These are phyloP conservation scores for Neotragus moschatus DNA, from an alignment of 2,113 vertebrate genomes.

Conservation along the genomic window DNA sequence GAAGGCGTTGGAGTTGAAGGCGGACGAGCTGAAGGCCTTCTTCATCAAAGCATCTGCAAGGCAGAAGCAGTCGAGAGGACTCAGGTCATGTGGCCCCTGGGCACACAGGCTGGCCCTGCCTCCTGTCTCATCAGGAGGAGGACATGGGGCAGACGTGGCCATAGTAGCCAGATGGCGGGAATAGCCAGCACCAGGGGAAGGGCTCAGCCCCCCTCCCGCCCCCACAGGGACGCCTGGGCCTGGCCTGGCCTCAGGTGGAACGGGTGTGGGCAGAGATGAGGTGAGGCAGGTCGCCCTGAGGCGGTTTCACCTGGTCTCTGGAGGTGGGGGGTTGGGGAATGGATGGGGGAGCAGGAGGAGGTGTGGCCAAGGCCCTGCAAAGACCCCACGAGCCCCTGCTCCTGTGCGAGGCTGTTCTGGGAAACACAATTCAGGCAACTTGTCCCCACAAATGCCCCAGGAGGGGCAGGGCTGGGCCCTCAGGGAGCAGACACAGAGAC, in stretches of 20 bases:
- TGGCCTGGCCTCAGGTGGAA: not conserved
- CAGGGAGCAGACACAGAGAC: not conserved
- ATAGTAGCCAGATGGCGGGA: not conserved
- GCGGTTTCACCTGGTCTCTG: not conserved
- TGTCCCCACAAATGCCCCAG: not conserved
- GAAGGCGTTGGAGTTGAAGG: slow-evolving; percentile 89
- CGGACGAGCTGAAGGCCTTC: slow-evolving; percentile 87
- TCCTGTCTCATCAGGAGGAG: not conserved
- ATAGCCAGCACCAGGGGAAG: not conserved
- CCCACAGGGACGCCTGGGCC: accelerated
- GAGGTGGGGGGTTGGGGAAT: not conserved
- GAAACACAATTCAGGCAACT: not conserved
- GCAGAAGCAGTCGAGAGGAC: not conserved
- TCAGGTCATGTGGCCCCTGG: not conserved
- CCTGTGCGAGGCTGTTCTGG: not conserved
- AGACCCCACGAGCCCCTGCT: accelerated
- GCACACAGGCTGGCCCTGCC: not conserved
- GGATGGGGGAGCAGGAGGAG: too few species aligned
- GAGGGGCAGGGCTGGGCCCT: not conserved
- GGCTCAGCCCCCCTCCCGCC: not conserved
- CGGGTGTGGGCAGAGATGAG: accelerated
- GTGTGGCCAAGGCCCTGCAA: not conserved
- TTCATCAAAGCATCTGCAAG: slow-evolving; percentile 88
- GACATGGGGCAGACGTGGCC: too few species aligned
- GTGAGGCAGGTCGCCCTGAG: not conserved